Conservation (phyloP, 2,888 invertebrate species). For the Rotaria socialis region DNA sequence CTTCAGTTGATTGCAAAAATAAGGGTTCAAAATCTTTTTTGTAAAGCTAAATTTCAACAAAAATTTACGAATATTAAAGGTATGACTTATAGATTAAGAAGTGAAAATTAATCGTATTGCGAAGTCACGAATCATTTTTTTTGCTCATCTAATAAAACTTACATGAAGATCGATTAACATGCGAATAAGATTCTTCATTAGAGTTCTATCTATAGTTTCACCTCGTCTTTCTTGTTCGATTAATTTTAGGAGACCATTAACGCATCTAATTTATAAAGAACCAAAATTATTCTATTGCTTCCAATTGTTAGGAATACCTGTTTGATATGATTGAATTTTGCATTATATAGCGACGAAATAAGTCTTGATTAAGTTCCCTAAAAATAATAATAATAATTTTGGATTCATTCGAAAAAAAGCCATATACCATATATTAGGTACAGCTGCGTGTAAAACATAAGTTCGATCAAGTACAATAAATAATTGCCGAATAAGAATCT, state of each 20-base stretch:
- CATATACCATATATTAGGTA: constrained; percentile 85
- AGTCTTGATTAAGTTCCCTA: constrained; percentile 92
- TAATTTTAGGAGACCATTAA: constrained; percentile 82
- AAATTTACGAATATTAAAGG: too few species aligned
- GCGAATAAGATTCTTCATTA: constrained; percentile 84
- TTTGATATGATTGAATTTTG: constrained; percentile 74
- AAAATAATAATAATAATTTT: background rate
- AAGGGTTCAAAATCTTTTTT: constrained; percentile 62
- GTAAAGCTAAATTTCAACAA: constrained; percentile 53
- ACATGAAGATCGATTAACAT: constrained; percentile 91
- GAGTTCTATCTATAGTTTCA: constrained; percentile 74
- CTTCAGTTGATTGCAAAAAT: constrained; percentile 87
- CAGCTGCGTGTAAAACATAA: constrained; percentile 88
- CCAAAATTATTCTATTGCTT: constrained; percentile 46
- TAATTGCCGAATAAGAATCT: constrained; percentile 94
- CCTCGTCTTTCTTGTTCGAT: constrained; percentile 91
- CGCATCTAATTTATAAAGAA: constrained; percentile 73
- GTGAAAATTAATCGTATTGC: too few species aligned
- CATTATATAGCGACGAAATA: constrained; percentile 82
- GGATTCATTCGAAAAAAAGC: too few species aligned
- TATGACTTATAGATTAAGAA: too few species aligned
- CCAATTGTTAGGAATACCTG: constrained; percentile 60
- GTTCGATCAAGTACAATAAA: constrained; percentile 93
- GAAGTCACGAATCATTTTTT: background rate
- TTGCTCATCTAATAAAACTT: background rate